Percentiles rank a stretch among this genome's conserved stretches.
Evolutionary conservation across 2,888 invertebrate genomes (phyloP).

Genomic region (Muschampia plurimacula): DNA sequence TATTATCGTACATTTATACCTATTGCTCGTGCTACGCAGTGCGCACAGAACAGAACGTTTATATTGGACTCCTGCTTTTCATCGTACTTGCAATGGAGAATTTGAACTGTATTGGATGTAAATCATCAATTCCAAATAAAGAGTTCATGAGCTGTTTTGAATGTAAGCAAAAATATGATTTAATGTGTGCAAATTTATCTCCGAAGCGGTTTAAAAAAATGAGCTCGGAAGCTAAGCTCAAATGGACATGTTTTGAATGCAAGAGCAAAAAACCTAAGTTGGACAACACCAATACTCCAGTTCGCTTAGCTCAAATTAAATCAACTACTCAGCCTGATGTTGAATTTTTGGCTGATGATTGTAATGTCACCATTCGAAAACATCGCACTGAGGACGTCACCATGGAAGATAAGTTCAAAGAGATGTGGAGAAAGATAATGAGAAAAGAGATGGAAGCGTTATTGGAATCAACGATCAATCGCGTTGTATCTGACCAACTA

Average conservation of each 20-base stretch:
- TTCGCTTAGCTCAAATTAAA: not conserved
- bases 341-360: not conserved
- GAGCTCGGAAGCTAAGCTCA: not conserved
- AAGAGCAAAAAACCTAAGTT: constrained; percentile 6
- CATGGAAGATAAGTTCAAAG: not conserved
- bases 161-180: not conserved
- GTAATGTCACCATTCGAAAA: not conserved
- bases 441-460: not conserved
- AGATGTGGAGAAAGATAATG: not conserved
- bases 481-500: not conserved
- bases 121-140: constrained; percentile 17
- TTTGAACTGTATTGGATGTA: not conserved
- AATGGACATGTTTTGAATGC: constrained; percentile 18
- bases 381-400: not conserved
- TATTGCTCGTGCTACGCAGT: not conserved
- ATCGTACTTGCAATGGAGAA: not conserved
- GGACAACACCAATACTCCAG: constrained; percentile 4
- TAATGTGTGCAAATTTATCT: constrained; percentile 1
- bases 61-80: not conserved
- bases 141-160: constrained; percentile 21
- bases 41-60: not conserved
- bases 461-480: not conserved
- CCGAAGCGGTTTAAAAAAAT: not conserved
- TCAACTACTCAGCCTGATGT: not conserved
- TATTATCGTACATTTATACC: not conserved